Percentiles rank a stretch among this genome's conserved stretches.
phyloP scores from a whole-genome alignment of 2,113 vertebrate genomes.

The Lycocorax pyrrhopterus region DNA sequence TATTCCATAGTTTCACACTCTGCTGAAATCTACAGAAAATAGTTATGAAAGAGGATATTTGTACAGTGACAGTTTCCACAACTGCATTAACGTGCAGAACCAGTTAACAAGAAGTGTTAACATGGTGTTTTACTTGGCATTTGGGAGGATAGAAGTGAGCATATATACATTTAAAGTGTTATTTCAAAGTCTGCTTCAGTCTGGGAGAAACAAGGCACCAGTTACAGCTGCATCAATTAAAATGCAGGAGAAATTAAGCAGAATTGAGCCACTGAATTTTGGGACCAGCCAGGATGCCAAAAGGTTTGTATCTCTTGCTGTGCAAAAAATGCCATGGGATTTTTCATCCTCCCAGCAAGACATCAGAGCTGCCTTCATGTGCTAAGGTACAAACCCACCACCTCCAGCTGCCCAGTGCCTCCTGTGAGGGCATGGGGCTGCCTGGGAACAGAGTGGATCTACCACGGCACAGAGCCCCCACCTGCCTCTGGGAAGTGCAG shows the following conservation, averaged over 20 bases:
- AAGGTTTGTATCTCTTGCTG: background rate
- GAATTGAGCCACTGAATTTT: background rate
- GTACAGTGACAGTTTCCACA: background rate
- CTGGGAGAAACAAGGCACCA: background rate
- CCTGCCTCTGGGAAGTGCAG: background rate
- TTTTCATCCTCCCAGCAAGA: background rate
- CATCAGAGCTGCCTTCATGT: background rate
- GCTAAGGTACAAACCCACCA: background rate
- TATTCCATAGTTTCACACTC: background rate
- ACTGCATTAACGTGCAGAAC: background rate
- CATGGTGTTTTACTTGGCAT: background rate
- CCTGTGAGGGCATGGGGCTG: rapidly evolving
- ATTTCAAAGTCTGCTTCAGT: background rate
- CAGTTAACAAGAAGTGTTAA: background rate
- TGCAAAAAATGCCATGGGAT: background rate
- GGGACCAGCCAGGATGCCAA: background rate
- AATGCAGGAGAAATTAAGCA: background rate
- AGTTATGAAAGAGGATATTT: background rate
- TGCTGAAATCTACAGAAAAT: background rate
- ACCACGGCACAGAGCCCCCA: rapidly evolving
- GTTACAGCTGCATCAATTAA: background rate
- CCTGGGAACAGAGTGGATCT: background rate
- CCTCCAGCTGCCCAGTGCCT: background rate
- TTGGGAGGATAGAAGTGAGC: background rate
- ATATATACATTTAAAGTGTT: background rate